Evolutionary conservation across 2,797 vertebrate species (phyloP).

Genomic region (Scleropages formosus): DNA sequence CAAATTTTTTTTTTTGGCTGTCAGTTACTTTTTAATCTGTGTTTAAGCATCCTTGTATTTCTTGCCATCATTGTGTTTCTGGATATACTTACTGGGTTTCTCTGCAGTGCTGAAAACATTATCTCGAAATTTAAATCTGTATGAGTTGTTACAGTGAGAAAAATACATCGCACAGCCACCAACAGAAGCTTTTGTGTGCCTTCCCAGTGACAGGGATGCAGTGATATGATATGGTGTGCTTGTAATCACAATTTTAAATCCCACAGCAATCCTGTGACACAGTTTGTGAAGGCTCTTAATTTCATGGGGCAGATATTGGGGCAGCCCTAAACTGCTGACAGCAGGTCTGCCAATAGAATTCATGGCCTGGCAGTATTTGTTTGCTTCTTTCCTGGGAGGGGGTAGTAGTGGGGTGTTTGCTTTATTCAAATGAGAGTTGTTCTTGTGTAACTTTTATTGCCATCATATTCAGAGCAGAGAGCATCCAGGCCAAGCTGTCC

Average conservation of each 20-base stretch:
- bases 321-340: conserved; percentile 1
- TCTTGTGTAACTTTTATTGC: conserved; percentile 32
- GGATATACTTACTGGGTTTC: background rate
- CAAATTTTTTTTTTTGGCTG: background rate
- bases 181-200: conserved; percentile 10
- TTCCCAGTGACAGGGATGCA: conserved; percentile 33
- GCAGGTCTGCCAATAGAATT: conserved; percentile 35
- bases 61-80: background rate
- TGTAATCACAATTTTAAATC: conserved; percentile 29
- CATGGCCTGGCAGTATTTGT: conserved; percentile 24
- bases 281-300: background rate
- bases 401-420: conserved; percentile 16
- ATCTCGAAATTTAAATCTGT: conserved; percentile 45
- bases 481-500: conserved; percentile 27
- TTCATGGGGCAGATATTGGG: background rate
- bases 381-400: conserved; percentile 26
- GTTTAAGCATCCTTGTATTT: background rate
- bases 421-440: conserved; percentile 25
- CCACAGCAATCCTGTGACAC: background rate
- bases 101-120: conserved; percentile 46
- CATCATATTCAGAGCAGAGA: conserved; percentile 38
- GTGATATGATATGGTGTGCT: conserved; percentile 9
- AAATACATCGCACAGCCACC: conserved; percentile 17
- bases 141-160: conserved; percentile 30
- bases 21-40: background rate